phyloP scores from a whole-genome alignment of 53 echinoderm and acorn worm species.

The Astropecten irregularis region DNA sequence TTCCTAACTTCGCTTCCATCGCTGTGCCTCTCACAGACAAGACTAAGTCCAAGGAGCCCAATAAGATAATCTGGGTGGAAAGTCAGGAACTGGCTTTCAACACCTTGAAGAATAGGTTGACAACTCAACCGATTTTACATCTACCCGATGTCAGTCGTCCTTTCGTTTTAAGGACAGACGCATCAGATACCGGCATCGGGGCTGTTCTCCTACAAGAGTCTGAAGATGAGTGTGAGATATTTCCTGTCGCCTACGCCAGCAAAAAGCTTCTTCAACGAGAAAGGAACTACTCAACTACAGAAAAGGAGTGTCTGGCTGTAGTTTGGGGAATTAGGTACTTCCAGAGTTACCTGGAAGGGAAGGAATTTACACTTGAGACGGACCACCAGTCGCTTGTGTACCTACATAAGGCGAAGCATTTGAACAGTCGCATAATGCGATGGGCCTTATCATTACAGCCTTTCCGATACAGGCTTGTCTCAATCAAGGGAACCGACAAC shows the following conservation, averaged over 20 bases:
- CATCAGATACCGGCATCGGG: too few species aligned
- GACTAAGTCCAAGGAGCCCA: too few species aligned
- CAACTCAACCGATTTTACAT: too few species aligned
- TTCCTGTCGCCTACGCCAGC: background rate
- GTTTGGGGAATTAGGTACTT: slow-evolving; percentile 31
- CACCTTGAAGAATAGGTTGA: too few species aligned
- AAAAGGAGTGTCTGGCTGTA: slow-evolving; percentile 18
- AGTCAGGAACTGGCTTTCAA: too few species aligned
- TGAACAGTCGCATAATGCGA: background rate
- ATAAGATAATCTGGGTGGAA: too few species aligned
- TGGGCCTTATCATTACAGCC: background rate
- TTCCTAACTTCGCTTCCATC: too few species aligned
- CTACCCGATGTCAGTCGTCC: too few species aligned
- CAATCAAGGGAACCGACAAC: too few species aligned
- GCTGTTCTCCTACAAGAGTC: too few species aligned
- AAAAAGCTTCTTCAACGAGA: background rate
- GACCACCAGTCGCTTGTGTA: slow-evolving; percentile 1
- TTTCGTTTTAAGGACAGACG: too few species aligned
- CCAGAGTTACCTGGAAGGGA: slow-evolving; percentile 4
- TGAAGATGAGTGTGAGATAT: slow-evolving; percentile 3
- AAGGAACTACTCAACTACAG: background rate
- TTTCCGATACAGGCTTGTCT: background rate
- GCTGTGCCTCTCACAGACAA: too few species aligned
- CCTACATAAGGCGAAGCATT: background rate
- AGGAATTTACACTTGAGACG: slow-evolving; percentile 1